These are phyloP conservation scores for Diceros bicornis DNA, from an alignment of 2,797 vertebrate species.

Conservation along the genomic window DNA sequence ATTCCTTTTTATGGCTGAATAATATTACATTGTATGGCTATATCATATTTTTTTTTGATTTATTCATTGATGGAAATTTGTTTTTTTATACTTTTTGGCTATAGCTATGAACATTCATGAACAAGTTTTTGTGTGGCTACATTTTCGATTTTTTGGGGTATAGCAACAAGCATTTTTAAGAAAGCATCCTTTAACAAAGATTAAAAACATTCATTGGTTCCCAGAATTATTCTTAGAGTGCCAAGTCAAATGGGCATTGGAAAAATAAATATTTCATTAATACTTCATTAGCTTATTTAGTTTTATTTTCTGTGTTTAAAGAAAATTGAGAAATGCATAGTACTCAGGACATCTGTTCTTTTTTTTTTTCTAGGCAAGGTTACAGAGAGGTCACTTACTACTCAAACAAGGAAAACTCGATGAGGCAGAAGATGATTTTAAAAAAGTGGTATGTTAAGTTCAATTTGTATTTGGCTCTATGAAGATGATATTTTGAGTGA, in stretches of 20 bases:
- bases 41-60: slow-evolving; percentile 4
- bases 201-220: neutral
- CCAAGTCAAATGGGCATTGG: neutral
- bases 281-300: slow-evolving; percentile 36
- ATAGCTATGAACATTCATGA: neutral
- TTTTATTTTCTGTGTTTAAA: slow-evolving; percentile 63
- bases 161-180: slow-evolving; percentile 56
- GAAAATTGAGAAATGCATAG: slow-evolving; percentile 49
- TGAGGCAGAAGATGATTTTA: slow-evolving; percentile 97
- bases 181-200: slow-evolving; percentile 30
- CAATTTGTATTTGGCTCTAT: slow-evolving; percentile 20
- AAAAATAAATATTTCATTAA: slow-evolving; percentile 49
- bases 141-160: neutral
- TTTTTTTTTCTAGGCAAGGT: slow-evolving; percentile 92
- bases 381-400: slow-evolving; percentile 96
- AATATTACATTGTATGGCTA: neutral
- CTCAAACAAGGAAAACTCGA: slow-evolving; percentile 97
- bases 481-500: slow-evolving; percentile 49
- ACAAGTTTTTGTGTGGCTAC: neutral
- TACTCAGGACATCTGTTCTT: neutral
- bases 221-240: slow-evolving; percentile 32
- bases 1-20: neutral
- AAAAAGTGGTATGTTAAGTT: slow-evolving; percentile 94
- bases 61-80: neutral
- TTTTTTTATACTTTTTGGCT: neutral